Evolutionary conservation across 1,140 invertebrate species (phyloP), one percentile per base, ranked within the genome.

Genomic region (Cotesia vestalis): DNA sequence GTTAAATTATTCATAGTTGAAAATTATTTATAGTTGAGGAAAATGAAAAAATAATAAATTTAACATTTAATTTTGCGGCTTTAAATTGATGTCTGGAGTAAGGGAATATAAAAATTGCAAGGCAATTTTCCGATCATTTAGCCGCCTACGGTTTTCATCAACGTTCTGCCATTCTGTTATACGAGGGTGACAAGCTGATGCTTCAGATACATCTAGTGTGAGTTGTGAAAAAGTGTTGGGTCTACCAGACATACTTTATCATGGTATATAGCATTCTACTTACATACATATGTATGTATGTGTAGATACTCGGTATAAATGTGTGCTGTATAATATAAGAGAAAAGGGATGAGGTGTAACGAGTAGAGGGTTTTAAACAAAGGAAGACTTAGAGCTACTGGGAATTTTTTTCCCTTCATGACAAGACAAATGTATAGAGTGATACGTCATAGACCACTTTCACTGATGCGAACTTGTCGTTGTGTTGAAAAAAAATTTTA

Each of bases 121-220:
- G 66, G 66, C 20, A 67, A 67, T 67, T 67, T 67, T 67, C 52
- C 51, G 52, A 67, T 67, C 66, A 51, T 67, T 67, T 67, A 67
- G 53, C 46, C 66, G 66, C 46, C 52, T 17, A 66, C 38, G 8
- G 51, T 53, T 55, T 67, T 55, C 66, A 67, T 55, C 51, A 17
- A 20, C 17, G 20, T 59, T 59, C 53, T 14, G 20, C 14, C 20
- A 20, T 27, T 20, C 57, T 20, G 17, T 59, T 20, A 27, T 59
- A 59, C 57, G 53, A 52, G 66, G 62, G 40, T 53, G 66, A 57
- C 20, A 34, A 67, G 17, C 11, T 9, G 35, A 27, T 4, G 5
- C 27, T 27, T 27, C 27, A 6, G 11, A 55, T 14, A 5, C 53
- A 55, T 55, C n/a, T 55, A 46, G 53, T 20, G 53, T 55, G 53